Base-by-base conservation (phyloP, 2,113 vertebrate species). In the Myocastor coypus region DNA sequence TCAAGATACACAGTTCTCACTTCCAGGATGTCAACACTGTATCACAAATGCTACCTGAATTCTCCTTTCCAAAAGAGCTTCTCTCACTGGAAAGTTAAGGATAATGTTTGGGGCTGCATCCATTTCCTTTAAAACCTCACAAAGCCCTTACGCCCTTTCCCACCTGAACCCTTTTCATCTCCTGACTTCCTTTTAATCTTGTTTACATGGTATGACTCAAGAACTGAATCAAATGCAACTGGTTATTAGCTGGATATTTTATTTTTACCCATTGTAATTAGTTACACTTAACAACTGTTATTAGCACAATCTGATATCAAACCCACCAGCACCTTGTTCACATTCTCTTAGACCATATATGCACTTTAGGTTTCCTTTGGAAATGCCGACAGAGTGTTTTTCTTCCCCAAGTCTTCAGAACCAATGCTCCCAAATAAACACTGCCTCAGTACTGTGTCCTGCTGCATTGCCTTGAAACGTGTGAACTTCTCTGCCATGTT, bases 211-310 rank as follows among this genome's bases (percentile, higher is more conserved):
- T 81, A 40, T 92, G 95, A 96, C 87, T 96, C 93, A 96, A 20
- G 77, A 90, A 68, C 89, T 68, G 52, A 91, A 90, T 82, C 69
- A 40, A 82, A 92, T 46, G 59, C 24, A 89, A 94, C 64, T 71
- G 52, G 42, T 52, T 59, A 93, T 91, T 86, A 92, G 26, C 68
- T 82, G 92, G 77, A 88, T 68, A 73, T 81, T 94, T 96, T 93
- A 96, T 86, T 94, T 97, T 96, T 95, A 92, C 81, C 87, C 83
- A 93, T 6, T 80, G 52, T 87, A 97, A 96, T 97, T 95, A 96
- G 84, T 17, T 87, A 83, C 87, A 83, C 59, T 75, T 93, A 89
- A 92, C 95, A 71, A 90, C 26, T 84, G n/a, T 83, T 88, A 96
- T 97, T 92, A 95, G n/a, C 63, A 90, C 34, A 1, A 28, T 40